Conservation (phyloP, 1,140 invertebrate species). For the Trichoplusia ni region DNA sequence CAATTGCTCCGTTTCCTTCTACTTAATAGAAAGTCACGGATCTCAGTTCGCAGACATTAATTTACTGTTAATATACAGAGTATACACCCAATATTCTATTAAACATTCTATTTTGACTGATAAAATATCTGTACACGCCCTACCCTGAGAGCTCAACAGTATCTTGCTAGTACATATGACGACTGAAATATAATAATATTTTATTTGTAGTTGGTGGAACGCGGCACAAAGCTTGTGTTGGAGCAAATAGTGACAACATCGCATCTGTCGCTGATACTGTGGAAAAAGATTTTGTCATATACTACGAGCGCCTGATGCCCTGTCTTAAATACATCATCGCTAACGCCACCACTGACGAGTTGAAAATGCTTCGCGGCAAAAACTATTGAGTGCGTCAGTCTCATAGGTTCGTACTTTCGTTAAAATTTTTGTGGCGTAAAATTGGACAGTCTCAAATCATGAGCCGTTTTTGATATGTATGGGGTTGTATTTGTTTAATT, state of each 20-base stretch:
- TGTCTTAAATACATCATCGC: conserved; percentile 98
- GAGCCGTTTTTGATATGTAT: no score
- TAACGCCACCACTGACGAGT: conserved; percentile 93
- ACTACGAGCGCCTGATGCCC: conserved; percentile 95
- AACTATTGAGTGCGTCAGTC: conserved; percentile 98
- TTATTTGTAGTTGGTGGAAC: conserved; percentile 88
- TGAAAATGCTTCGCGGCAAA: conserved; percentile 95
- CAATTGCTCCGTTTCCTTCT: conserved; percentile 70
- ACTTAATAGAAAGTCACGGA: conserved; percentile 59
- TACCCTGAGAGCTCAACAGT: no score
- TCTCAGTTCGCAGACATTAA: conserved; percentile 67
- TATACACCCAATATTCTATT: no score
- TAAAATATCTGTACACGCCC: no score
- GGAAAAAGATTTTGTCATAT: conserved; percentile 95
- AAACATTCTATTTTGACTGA: no score
- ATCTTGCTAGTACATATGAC: no score
- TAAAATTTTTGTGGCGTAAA: no score
- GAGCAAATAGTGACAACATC: conserved; percentile 99
- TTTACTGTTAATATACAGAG: no score
- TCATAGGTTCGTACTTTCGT: conserved; percentile 88
- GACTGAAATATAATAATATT: no score
- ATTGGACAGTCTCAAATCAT: no score
- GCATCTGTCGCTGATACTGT: conserved; percentile 99
- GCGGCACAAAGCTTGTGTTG: conserved; percentile 97
- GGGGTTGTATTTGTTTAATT: not conserved